Evolutionary conservation across 2,888 invertebrate species (phyloP), one percentile per base, ranked within the genome.

Genomic region (Ormyrus pomaceus): DNA sequence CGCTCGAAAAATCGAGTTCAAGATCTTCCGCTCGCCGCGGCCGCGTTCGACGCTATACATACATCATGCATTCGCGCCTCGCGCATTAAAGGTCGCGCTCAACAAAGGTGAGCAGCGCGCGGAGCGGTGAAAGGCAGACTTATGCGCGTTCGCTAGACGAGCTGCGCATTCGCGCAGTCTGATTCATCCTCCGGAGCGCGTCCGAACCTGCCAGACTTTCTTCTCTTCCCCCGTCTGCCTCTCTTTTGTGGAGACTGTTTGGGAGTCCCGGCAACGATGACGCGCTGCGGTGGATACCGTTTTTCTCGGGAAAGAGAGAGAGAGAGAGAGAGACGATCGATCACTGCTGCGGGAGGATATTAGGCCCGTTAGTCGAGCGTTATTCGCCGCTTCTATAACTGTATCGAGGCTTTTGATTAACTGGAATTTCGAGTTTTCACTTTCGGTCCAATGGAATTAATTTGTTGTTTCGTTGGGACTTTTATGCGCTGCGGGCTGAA

Each of bases 61-160:
- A 34, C 51, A 71, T 71, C 50, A 71, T 59, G 19, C 51, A 71
- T 13, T 59, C 59, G 46, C n/a, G 34, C 4, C 34, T 34, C n/a
- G 13, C 55, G 46, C 62, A 73, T 56, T 34, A 79, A 79, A 79
- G 69, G 74, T 73, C 73, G 68, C 68, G 73, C 68, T 69, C 51
- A 66, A 59, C 72, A 66, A 70, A 70, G 62, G 70, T 50, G 69
- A 70, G 58, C 34, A 3, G 34, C 58, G 13, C 10, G n/a, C 8
- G 34, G 19, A 19, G 6, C 48, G 59, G 71, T 71, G 59, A 71
- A 71, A 70, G 70, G 70, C 58, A 58, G 53, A 11, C 51, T 45
- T 7, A 34, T 19, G 19, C 8, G 34, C 0, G 2, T 9, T 34
- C 10, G 64, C 10, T 9, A 4, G 45, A 3, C n/a, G 66, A 68